Evolutionary conservation across 2,113 vertebrate genomes (phyloP).

Genomic region (Camelus bactrianus): DNA sequence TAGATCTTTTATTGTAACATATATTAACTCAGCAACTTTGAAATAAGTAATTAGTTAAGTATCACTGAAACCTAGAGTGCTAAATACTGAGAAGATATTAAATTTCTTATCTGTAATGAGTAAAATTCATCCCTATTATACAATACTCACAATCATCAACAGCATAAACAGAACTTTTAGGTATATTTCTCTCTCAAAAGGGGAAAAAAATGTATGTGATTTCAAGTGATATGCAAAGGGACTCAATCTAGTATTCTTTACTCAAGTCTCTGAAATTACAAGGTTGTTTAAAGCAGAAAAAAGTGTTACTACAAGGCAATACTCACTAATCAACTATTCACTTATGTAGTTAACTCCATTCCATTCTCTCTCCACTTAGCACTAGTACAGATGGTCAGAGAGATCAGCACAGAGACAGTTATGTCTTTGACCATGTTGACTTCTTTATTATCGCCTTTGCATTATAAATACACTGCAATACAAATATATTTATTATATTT

Average conservation of each 20-base stretch:
- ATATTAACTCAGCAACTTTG: neutral
- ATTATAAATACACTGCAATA: neutral
- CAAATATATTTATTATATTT: neutral
- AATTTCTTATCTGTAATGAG: neutral
- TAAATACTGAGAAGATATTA: neutral
- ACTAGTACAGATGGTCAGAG: neutral
- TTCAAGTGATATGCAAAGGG: neutral
- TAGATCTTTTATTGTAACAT: neutral
- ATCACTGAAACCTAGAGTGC: neutral
- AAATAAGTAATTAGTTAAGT: neutral
- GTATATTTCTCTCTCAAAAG: neutral
- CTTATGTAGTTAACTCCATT: neutral
- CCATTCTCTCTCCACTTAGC: neutral
- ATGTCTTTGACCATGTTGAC: neutral
- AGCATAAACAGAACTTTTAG: neutral
- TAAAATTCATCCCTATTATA: slow-evolving; percentile 18
- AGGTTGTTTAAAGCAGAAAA: neutral
- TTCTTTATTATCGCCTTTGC: neutral
- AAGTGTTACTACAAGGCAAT: neutral
- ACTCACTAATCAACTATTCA: neutral
- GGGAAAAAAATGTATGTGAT: neutral
- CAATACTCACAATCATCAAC: neutral
- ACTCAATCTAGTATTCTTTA: neutral
- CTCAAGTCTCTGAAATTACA: neutral
- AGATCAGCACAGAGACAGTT: neutral